Evolutionary conservation across 2,888 invertebrate species (phyloP), one percentile per base, ranked within the genome.

Genomic region (Leptinotarsa haldemani): DNA sequence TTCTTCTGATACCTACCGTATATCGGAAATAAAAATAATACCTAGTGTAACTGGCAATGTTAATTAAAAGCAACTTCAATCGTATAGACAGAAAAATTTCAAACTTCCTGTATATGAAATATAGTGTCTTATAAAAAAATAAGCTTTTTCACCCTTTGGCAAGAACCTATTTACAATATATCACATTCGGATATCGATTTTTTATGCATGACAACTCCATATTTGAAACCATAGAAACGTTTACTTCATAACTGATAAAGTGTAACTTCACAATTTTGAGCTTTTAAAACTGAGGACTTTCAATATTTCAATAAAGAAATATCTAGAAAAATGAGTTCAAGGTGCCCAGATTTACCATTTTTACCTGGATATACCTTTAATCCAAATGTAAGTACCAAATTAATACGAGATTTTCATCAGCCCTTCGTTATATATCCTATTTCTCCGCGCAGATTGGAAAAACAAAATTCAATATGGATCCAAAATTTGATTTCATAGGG

Each of bases 301-400:
- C 7, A 16, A n/a, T 30, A 16, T 61, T 61, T 25, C 7, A 18
- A 25, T 5, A 58, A 58, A 22, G 22, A 25, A 58, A n/a, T 2
- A 58, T 13, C 20, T 15, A 58, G 20, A 61, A 84, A 80, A 78
- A 87, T 86, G 86, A 78, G 82, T 69, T 69, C 80, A 72, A 88
- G 93, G 73, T 90, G 91, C 84, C 92, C 93, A 48, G 89, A 91
- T 84, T 88, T 95, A 83, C 95, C 95, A 1, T 88, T 93, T 80
- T 88, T 95, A 77, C 95, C 95, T 2, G 95, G 95, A 68, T 93
- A 91, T 83, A 91, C 91, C 52, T 90, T 93, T 78, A 88, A 90
- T 85, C 88, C 91, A 74, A 90, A 93, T 86, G 94, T 93, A 89
- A 91, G 90, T 77, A 53, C 3, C 25, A 61, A 53, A 53, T 30